Evolutionary conservation across 1,140 invertebrate genomes (phyloP), one percentile per base, ranked within the genome.

Genomic region (Anastatus disparis): DNA sequence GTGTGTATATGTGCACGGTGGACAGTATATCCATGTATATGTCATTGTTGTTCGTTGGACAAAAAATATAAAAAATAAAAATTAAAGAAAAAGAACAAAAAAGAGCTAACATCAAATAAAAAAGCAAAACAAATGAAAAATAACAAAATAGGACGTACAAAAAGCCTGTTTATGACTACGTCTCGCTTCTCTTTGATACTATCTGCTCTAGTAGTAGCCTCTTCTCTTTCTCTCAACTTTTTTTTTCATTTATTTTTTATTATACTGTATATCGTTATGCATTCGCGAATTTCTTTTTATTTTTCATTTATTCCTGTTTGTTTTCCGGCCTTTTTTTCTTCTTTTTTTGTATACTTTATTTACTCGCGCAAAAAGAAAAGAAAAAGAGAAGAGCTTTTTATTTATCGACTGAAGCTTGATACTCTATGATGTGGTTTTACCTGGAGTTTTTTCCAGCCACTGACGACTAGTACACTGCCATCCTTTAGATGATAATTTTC

Each of bases 391-490:
- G 50, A 38, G 69, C 29, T 50, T 55, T n/a, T 53, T 35, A 20
- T 13, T 38, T 12, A 44, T 59, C 72, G 77, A 74, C 56, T 74
- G 29, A 12, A 24, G n/a, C n/a, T n/a, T n/a, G n/a, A n/a, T n/a
- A n/a, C n/a, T n/a, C n/a, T n/a, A n/a, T 35, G 31, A 12, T 17
- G 20, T 31, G 53, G 4, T n/a, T 8, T 56, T 74, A 40, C 76
- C 52, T 15, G n/a, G 3, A 27, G 81, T 75, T 44, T 79, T 10
- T 88, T 89, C 89, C 89, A 90, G 6, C 89, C 89, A 12, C 85
- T 80, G 9, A 88, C 86, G 3, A 78, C 78, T 0, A 82, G 85
- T 31, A 64, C 50, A 26, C 78, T 72, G 29, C 84, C 85, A 61
- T 75, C 74, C n/a, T 40, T 15, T 4, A 75, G 12, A 20, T 61